Conservation (phyloP, 1,140 invertebrate species). For the Ostrea edulis region DNA sequence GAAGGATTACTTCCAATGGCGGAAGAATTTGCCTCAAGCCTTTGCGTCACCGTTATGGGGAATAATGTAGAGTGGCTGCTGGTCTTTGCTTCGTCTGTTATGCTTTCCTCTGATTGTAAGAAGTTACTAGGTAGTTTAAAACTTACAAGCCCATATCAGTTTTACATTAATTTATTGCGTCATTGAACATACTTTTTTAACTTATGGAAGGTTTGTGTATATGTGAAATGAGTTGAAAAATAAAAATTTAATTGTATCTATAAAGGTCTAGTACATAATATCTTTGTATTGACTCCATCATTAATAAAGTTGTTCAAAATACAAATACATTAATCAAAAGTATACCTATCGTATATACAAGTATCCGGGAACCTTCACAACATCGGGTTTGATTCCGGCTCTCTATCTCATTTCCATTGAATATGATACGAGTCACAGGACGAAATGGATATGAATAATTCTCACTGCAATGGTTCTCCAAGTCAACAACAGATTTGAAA, state of each 20-base stretch:
- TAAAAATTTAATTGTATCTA: too few species aligned
- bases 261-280: too few species aligned
- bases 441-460: not conserved
- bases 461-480: not conserved
- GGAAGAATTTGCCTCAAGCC: not conserved
- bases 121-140: too few species aligned
- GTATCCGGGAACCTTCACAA: not conserved
- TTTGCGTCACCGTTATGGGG: not conserved
- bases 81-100: not conserved
- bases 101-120: not conserved
- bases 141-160: too few species aligned
- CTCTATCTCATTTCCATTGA: not conserved
- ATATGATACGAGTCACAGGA: not conserved
- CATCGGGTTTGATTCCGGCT: not conserved
- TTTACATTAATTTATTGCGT: too few species aligned
- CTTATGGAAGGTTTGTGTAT: too few species aligned
- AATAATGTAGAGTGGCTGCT: not conserved
- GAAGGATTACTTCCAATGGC: not conserved
- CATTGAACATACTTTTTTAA: too few species aligned
- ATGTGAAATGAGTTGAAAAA: too few species aligned
- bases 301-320: too few species aligned
- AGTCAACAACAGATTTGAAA: not conserved
- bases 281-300: too few species aligned
- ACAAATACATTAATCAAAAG: not conserved
- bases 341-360: not conserved